phyloP scores from a whole-genome alignment of 2,113 vertebrate species.

The Copsychus sechellarum region DNA sequence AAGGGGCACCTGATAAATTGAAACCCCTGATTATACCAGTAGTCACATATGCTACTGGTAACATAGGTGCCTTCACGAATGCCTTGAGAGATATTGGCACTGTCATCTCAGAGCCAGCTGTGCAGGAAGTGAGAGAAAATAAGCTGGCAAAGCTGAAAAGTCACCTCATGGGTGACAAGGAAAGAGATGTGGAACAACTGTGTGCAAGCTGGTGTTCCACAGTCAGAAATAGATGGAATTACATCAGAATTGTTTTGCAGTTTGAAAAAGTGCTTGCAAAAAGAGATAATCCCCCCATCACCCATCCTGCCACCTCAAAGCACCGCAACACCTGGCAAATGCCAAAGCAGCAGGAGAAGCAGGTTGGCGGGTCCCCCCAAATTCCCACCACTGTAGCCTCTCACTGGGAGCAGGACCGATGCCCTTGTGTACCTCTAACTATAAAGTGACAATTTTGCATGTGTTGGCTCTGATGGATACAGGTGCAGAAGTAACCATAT shows the following conservation, averaged over 20 bases:
- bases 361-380: background rate
- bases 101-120: background rate
- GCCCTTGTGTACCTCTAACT: background rate
- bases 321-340: background rate
- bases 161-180: background rate
- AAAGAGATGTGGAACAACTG: background rate
- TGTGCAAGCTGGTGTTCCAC: background rate
- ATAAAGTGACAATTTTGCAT: background rate
- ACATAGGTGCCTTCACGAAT: background rate
- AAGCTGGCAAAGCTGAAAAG: background rate
- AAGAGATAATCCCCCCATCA: background rate
- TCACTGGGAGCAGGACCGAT: background rate
- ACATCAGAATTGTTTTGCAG: background rate
- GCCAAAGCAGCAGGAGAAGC: background rate
- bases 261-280: background rate
- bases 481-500: background rate
- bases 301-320: background rate
- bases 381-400: background rate
- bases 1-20: background rate
- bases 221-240: background rate
- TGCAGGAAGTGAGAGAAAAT: background rate
- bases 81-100: background rate
- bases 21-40: background rate
- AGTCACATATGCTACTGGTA: background rate
- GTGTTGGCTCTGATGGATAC: background rate